Evolutionary conservation across 2,113 vertebrate genomes (phyloP).

Genomic region (Aramus guarauna): DNA sequence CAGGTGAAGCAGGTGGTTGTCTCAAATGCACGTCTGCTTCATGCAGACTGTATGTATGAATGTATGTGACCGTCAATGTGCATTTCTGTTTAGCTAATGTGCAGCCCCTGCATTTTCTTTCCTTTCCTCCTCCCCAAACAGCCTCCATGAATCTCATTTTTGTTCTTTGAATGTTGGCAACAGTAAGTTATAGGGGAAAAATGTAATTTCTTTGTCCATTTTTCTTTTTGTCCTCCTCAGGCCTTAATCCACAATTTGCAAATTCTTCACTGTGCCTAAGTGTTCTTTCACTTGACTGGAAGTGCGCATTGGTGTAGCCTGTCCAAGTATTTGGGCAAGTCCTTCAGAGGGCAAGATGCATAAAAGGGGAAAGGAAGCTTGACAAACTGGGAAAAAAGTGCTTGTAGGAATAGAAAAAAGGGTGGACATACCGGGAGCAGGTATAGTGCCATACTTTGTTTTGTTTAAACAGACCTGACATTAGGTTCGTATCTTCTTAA

Average conservation of each 20-base stretch:
- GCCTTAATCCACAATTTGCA: neutral
- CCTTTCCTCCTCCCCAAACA: neutral
- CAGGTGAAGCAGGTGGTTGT: neutral
- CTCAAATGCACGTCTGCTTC: neutral
- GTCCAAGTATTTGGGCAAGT: neutral
- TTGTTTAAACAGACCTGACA: neutral
- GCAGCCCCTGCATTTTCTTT: neutral
- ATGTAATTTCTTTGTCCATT: rapidly evolving
- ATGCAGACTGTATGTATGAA: neutral
- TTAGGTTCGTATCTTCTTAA: neutral
- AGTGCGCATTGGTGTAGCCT: neutral
- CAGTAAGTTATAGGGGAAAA: neutral
- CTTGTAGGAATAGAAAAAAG: neutral
- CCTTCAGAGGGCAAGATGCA: neutral
- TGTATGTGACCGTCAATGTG: rapidly evolving
- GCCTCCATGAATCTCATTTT: neutral
- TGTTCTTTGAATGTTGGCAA: neutral
- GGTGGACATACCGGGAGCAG: rapidly evolving
- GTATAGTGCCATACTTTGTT: neutral
- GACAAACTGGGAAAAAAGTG: neutral
- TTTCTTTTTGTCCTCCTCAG: neutral
- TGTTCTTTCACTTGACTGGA: neutral
- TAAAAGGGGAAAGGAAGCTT: neutral
- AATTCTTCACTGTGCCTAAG: neutral
- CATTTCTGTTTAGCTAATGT: neutral